phyloP scores from a whole-genome alignment of 2,113 vertebrate species.

The Aphyosemion australe region DNA sequence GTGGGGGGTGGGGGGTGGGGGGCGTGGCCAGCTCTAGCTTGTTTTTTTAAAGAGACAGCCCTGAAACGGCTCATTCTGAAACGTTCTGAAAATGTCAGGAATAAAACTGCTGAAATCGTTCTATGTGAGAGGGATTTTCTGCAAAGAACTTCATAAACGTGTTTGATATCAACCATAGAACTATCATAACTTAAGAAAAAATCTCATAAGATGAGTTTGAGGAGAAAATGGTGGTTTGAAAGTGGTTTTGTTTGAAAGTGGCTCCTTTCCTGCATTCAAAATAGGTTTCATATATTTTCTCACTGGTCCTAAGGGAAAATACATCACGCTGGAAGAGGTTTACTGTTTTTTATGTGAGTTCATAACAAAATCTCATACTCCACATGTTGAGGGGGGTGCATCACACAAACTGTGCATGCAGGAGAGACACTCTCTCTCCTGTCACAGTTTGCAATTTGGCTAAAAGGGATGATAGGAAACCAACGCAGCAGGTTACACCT shows the following conservation, averaged over 20 bases:
- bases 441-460: constrained; percentile 10
- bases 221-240: not conserved
- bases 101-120: too few relatives aligned
- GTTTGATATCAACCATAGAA: too few relatives aligned
- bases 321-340: not conserved
- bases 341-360: not conserved
- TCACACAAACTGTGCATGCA: not conserved
- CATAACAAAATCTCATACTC: not conserved
- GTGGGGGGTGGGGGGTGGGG: too few relatives aligned
- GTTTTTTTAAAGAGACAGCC: too few relatives aligned
- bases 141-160: too few relatives aligned
- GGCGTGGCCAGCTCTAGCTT: too few relatives aligned
- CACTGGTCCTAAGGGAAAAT: not conserved
- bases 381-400: not conserved
- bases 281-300: not conserved
- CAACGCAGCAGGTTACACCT: constrained; percentile 18
- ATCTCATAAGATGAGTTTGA: not conserved
- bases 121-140: too few relatives aligned
- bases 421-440: not conserved
- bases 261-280: not conserved
- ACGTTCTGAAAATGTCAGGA: too few relatives aligned
- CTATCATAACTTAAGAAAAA: too few relatives aligned
- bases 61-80: too few relatives aligned
- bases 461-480: constrained; percentile 19
- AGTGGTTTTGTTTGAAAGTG: not conserved